Conservation (phyloP, 2,888 invertebrate genomes). For the Malthinus flaveolus region DNA sequence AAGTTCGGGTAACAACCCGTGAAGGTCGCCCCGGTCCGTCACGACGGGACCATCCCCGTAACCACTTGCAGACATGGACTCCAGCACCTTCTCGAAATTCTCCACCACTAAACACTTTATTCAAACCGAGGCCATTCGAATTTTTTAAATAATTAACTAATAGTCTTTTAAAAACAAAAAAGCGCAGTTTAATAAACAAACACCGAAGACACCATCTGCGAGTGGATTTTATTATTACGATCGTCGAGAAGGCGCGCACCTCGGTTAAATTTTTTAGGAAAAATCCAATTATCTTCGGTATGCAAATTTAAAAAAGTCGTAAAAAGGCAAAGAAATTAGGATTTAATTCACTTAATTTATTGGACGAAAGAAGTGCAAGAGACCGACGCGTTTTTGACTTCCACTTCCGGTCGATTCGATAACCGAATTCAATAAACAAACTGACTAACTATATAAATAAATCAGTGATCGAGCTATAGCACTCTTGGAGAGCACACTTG, state of each 20-base stretch:
- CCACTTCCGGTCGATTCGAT: constrained; percentile 50
- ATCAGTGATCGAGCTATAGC: constrained; percentile 57
- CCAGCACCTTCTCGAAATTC: constrained; percentile 23
- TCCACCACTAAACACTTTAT: constrained; percentile 26
- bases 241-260: background rate
- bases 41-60: constrained; percentile 57
- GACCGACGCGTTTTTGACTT: constrained; percentile 49
- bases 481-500: constrained; percentile 56
- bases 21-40: constrained; percentile 61
- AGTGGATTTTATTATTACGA: no score
- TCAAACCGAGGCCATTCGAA: constrained; percentile 19
- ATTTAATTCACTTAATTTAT: constrained; percentile 29
- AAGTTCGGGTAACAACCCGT: constrained; percentile 69
- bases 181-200: background rate
- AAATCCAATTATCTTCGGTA: constrained; percentile 4
- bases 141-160: background rate
- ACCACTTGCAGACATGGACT: constrained; percentile 55
- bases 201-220: background rate
- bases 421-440: constrained; percentile 58
- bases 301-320: constrained; percentile 12
- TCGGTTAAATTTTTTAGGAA: background rate
- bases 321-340: constrained; percentile 25
- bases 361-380: constrained; percentile 42
- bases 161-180: background rate
- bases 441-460: constrained; percentile 59